phyloP scores from a whole-genome alignment of 2,113 vertebrate genomes.

The Oreochromis tanganicae region DNA sequence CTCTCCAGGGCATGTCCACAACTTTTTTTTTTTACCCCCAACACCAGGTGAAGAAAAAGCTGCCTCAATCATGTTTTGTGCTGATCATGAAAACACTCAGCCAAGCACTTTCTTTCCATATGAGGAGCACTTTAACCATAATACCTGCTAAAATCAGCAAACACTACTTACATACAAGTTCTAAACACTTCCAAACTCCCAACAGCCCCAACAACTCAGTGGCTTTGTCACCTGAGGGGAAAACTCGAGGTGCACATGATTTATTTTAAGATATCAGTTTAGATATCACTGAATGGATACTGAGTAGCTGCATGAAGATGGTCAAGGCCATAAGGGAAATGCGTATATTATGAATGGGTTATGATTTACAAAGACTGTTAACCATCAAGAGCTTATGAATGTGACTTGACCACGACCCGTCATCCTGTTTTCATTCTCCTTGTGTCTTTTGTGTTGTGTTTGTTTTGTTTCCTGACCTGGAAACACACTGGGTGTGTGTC shows the following conservation, averaged over 20 bases:
- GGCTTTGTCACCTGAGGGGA: not conserved
- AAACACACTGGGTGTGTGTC: not conserved
- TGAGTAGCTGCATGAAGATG: not conserved
- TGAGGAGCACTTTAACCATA: not conserved
- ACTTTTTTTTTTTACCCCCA: not conserved
- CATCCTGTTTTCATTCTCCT: not conserved
- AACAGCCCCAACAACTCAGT: not conserved
- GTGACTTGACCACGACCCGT: too few species aligned
- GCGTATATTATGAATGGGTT: not conserved
- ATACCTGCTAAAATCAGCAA: slow-evolving; percentile 13
- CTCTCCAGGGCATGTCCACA: not conserved
- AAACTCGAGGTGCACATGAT: not conserved
- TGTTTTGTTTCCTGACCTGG: not conserved
- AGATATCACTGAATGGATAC: not conserved
- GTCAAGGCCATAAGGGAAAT: not conserved
- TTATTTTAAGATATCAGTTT: not conserved
- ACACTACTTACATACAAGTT: not conserved
- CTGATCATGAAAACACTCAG: not conserved
- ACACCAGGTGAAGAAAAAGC: not conserved
- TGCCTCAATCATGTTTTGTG: slow-evolving; percentile 11
- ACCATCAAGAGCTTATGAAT: not conserved
- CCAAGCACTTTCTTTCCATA: not conserved
- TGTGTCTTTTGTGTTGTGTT: not conserved
- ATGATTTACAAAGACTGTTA: not conserved
- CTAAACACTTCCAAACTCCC: not conserved